Evolutionary conservation across 2,888 invertebrate species (phyloP).

Genomic region (Papilio protenor): DNA sequence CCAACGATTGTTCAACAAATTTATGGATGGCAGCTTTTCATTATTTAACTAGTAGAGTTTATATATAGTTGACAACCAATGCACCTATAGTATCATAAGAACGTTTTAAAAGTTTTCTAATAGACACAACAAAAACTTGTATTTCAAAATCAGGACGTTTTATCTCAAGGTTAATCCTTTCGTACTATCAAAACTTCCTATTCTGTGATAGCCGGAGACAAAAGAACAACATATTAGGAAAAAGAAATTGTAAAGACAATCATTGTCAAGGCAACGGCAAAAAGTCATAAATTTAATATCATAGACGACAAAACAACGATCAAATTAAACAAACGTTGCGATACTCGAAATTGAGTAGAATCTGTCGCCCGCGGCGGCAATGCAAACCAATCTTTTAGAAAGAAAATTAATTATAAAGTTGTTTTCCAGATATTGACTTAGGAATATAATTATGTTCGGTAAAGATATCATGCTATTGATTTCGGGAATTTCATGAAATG

Average conservation of each 20-base stretch:
- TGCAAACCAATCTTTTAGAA: constrained; percentile 64
- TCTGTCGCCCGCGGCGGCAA: constrained; percentile 59
- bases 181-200: background rate
- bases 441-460: constrained; percentile 59
- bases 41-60: constrained; percentile 44
- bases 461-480: background rate
- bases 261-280: background rate
- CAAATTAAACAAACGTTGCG: constrained; percentile 56
- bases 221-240: background rate
- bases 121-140: background rate
- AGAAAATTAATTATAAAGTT: constrained; percentile 79
- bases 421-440: constrained; percentile 70
- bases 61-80: background rate
- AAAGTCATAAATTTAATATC: constrained; percentile 37
- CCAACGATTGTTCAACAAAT: constrained; percentile 52
- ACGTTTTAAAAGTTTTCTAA: background rate
- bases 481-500: background rate
- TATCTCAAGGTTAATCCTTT: background rate
- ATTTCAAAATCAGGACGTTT: background rate
- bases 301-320: constrained; percentile 52
- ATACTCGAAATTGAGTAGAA: constrained; percentile 59
- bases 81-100: background rate
- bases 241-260: background rate
- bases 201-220: background rate
- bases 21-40: constrained; percentile 64